A percentile compares a stretch with the other conserved stretches of the same genome.
phyloP scores from a whole-genome alignment of 2,888 invertebrate species.

The Lasioglossum marginatum region DNA sequence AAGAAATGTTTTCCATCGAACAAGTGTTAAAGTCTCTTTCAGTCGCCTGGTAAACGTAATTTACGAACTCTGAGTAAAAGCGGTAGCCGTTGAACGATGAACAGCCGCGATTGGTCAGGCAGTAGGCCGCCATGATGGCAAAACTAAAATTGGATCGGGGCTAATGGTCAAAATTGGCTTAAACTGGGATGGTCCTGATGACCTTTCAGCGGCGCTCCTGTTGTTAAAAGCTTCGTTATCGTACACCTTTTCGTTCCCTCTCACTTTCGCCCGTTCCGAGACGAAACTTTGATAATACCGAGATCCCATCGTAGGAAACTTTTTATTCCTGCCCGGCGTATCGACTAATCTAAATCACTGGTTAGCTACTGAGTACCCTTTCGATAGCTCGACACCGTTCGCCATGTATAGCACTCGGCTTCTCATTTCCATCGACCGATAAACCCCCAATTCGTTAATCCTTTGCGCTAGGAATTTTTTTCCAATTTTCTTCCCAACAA shows the following conservation, averaged over 20 bases:
- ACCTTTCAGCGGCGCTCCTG: constrained; percentile 69
- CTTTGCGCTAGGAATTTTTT: background rate
- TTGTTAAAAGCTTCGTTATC: constrained; percentile 74
- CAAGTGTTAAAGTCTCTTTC: constrained; percentile 51
- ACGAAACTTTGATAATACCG: constrained; percentile 77
- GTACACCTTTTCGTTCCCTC: constrained; percentile 54
- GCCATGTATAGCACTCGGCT: background rate
- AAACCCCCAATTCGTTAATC: background rate
- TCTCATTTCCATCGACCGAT: background rate
- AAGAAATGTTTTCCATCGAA: constrained; percentile 38
- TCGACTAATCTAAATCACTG: constrained; percentile 65
- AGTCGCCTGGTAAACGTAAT: constrained; percentile 64
- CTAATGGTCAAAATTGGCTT: constrained; percentile 78
- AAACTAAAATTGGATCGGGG: constrained; percentile 76
- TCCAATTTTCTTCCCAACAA: background rate
- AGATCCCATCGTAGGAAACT: constrained; percentile 75
- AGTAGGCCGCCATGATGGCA: constrained; percentile 72
- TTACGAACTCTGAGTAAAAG: constrained; percentile 55
- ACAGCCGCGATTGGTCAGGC: constrained; percentile 69
- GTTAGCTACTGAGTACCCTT: constrained; percentile 50
- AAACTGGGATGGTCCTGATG: constrained; percentile 72
- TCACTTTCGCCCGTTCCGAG: constrained; percentile 40
- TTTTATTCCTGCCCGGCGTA: constrained; percentile 74
- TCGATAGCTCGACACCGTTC: constrained; percentile 44
- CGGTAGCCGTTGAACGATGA: constrained; percentile 58